Conservation (phyloP, 2,888 invertebrate species). For the Apantesis nais region DNA sequence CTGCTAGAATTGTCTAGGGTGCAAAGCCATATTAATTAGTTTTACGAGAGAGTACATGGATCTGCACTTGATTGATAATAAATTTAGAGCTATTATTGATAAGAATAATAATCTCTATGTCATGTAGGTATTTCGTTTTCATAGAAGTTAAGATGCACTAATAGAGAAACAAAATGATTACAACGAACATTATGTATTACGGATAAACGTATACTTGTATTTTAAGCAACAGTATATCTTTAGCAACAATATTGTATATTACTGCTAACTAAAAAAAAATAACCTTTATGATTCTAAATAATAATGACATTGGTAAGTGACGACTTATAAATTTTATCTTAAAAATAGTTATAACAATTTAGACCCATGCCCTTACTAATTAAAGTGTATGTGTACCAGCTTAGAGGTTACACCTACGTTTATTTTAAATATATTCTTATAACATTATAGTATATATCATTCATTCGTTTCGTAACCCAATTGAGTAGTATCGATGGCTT, state of each 20-base stretch:
- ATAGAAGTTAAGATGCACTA: neutral
- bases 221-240: neutral
- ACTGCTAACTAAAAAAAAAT: neutral
- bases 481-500: neutral
- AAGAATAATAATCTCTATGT: neutral
- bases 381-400: neutral
- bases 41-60: neutral
- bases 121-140: neutral
- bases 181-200: neutral
- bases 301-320: neutral
- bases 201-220: neutral
- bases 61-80: neutral
- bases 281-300: neutral
- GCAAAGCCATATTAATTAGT: neutral
- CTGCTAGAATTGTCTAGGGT: neutral
- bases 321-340: neutral
- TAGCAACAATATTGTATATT: neutral
- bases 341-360: neutral
- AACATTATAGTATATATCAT: neutral
- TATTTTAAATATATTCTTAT: neutral
- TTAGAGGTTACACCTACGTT: neutral
- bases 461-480: neutral
- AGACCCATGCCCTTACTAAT: neutral
- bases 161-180: neutral
- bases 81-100: neutral